phyloP scores from a whole-genome alignment of 2,797 vertebrate species.

The Galaxias olidus region DNA sequence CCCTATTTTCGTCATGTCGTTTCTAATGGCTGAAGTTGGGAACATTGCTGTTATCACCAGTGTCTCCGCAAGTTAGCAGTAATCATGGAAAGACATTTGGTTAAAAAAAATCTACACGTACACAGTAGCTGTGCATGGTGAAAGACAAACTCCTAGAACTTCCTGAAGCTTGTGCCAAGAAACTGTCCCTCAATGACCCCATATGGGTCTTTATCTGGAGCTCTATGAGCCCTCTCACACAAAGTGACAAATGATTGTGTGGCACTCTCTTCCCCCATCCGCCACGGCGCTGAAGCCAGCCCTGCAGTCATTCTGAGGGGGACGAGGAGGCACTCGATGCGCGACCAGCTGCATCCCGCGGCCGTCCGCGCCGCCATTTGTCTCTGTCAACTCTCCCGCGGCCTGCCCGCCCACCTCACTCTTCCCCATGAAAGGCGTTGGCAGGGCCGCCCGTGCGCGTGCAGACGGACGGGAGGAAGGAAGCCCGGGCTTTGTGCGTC shows the following conservation, averaged over 20 bases:
- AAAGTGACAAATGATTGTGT: constrained; percentile 28
- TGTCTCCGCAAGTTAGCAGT: not conserved
- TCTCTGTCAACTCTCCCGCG: constrained; percentile 65
- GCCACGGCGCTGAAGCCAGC: too few species aligned
- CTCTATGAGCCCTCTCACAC: constrained; percentile 27
- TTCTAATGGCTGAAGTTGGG: not conserved
- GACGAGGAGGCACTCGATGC: constrained; percentile 72
- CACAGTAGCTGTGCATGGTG: too few species aligned
- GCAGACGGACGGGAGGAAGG: constrained; percentile 52
- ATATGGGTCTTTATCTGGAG: constrained; percentile 4
- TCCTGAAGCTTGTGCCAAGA: not conserved
- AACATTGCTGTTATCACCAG: not conserved
- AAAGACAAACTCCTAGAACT: too few species aligned
- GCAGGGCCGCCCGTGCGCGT: constrained; percentile 29
- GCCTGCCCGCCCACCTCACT: constrained; percentile 48
- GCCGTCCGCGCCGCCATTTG: constrained; percentile 69
- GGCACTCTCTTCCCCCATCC: constrained; percentile 26
- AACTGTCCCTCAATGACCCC: not conserved
- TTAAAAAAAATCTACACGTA: too few species aligned
- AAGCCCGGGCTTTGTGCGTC: constrained; percentile 43
- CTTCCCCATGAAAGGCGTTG: constrained; percentile 61
- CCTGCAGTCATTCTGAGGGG: constrained; percentile 68
- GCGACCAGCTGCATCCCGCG: constrained; percentile 77
- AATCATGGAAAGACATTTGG: too few species aligned
- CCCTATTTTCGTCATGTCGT: constrained; percentile 5